Evolutionary conservation across 2,888 invertebrate species (phyloP).

Genomic region (Trypoxylon attenuatum): DNA sequence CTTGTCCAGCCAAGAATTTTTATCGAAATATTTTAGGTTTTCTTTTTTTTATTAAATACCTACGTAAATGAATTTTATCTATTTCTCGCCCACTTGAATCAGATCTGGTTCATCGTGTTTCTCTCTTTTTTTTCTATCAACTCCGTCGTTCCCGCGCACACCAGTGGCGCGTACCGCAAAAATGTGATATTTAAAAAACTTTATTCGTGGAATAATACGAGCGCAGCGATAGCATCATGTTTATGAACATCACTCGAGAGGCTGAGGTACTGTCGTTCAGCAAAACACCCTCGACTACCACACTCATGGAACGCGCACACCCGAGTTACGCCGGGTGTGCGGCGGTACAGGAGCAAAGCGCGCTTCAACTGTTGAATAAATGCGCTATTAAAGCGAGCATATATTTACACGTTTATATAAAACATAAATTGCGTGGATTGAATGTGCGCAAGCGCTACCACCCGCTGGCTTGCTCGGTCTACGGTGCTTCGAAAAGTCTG

Average conservation of each 20-base stretch:
- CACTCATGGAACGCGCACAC: conserved; percentile 7
- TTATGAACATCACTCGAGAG: conserved; percentile 29
- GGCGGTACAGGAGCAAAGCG: neutral
- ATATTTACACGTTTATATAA: neutral
- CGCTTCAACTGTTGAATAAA: conserved; percentile 1
- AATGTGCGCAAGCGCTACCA: neutral
- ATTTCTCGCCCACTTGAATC: neutral
- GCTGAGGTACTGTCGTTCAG: conserved; percentile 1
- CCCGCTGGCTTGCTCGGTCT: neutral
- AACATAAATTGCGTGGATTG: conserved; percentile 8
- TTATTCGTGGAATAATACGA: conserved; percentile 8
- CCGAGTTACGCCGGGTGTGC: conserved; percentile 12
- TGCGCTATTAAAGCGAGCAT: conserved; percentile 1
- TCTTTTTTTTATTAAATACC: no score
- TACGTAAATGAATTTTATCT: neutral
- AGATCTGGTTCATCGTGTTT: neutral
- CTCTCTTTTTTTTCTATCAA: neutral
- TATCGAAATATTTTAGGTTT: no score
- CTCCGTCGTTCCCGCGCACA: no score
- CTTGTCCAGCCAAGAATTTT: no score
- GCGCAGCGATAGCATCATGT: conserved; percentile 8
- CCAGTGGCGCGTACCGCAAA: neutral
- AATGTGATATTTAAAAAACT: neutral
- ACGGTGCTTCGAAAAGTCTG: neutral
- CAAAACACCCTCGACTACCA: conserved; percentile 13